Base-by-base conservation (phyloP, 2,797 vertebrate genomes). In the Champsocephalus esox region DNA sequence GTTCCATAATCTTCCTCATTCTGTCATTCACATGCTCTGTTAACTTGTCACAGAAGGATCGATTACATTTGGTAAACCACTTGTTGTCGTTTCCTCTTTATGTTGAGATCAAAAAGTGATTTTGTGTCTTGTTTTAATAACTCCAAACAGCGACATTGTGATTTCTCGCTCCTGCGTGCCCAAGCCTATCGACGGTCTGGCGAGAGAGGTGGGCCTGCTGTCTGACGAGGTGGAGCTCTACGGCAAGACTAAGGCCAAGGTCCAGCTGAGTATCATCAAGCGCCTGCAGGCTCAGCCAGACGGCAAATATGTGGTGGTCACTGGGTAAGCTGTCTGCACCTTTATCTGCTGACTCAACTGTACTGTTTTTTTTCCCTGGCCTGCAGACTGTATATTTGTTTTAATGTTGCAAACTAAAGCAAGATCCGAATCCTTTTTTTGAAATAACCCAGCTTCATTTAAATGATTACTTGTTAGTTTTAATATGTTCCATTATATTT, bases 301-400 rank as follows among this genome's bases (percentile, higher is more conserved):
- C 19, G 98, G 98, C 70, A 99, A 96, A 99, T 99, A 99, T 0
- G 87, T 99, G 6, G 98, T 99, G 14, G 98, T 99, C 65, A 98
- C 98, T 12, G 98, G 98, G 98, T 99, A 94, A 4, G 94, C 14
- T 21, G 11, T 46, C 48, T 32, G 14, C 38, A 21, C 65, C 58
- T 34, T 44, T 17, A 17, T 54, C 9, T 55, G 1, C 32, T 48
- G 12, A 21, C 34, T 28, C 11, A 44, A 24, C n/a, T 57, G 12
- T 9, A 14, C 10, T 41, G 16, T 32, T n/a, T 55, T 0, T 28
- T 34, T 44, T 54, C 21, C 19, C 32, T 34, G 9, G 9, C 7
- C 24, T 7, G 2, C 45, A 41, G 32, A 3, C 46, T 34, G 12
- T 51, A 11, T 0, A 19, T 12, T 21, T 51, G 13, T 54, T 12